Percentiles rank a stretch among this genome's conserved stretches.
Evolutionary conservation across 1,140 invertebrate species (phyloP).

Genomic region (Conopomorpha cramerella): DNA sequence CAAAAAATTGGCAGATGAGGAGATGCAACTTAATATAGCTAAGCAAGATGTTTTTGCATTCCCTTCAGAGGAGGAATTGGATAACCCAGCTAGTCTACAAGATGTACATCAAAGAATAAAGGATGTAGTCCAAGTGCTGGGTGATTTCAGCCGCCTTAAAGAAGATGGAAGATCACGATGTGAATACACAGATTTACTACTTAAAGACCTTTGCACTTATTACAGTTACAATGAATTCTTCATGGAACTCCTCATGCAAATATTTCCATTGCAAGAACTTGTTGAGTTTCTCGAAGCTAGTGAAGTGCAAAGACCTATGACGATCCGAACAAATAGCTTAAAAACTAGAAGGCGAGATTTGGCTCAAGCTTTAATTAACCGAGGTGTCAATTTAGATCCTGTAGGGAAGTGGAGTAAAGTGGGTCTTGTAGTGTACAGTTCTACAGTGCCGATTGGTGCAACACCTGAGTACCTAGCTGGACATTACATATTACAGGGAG

Average conservation of each 20-base stretch:
- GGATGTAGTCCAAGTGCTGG: slow-evolving; percentile 84
- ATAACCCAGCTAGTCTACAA: slow-evolving; percentile 75
- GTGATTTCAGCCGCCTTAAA: slow-evolving; percentile 84
- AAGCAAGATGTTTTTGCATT: slow-evolving; percentile 78
- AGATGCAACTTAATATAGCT: slow-evolving; percentile 76
- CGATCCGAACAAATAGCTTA: slow-evolving; percentile 93
- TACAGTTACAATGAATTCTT: slow-evolving; percentile 97
- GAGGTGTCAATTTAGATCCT: slow-evolving; percentile 98
- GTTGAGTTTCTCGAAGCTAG: slow-evolving; percentile 97
- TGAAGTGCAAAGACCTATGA: slow-evolving; percentile 93
- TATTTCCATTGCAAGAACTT: slow-evolving; percentile 89
- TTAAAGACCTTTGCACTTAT: slow-evolving; percentile 89
- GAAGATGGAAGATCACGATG: slow-evolving; percentile 74
- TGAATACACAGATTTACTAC: slow-evolving; percentile 83
- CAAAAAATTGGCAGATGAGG: slow-evolving; percentile 77
- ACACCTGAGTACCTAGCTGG: slow-evolving; percentile 99
- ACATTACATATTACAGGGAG: slow-evolving; percentile 98
- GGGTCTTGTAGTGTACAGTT: slow-evolving; percentile 94
- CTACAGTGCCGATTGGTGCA: slow-evolving; percentile 95
- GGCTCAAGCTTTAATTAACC: slow-evolving; percentile 90
- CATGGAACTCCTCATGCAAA: slow-evolving; percentile 92
- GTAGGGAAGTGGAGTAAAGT: slow-evolving; percentile 99
- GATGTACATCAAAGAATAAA: slow-evolving; percentile 90
- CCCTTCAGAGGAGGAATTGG: slow-evolving; percentile 73
- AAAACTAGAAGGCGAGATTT: slow-evolving; percentile 93